phyloP scores from a whole-genome alignment of 2,888 invertebrate species.

The Molanna angustata region DNA sequence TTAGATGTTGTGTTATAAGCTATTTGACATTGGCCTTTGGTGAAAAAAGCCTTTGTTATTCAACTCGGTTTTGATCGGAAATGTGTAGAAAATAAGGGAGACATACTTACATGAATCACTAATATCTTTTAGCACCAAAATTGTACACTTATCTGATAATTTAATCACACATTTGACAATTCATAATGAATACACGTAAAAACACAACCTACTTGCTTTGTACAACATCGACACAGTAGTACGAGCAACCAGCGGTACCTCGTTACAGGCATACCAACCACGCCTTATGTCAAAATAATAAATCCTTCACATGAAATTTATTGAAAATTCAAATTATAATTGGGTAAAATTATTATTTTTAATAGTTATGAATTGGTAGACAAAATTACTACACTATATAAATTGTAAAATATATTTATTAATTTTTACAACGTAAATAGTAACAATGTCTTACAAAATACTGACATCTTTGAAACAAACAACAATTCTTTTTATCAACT shows the following conservation, averaged over 20 bases:
- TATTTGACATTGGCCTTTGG: constrained; percentile 1
- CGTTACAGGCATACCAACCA: not conserved
- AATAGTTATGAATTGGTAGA: too few relatives aligned
- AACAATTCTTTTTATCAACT: too few relatives aligned
- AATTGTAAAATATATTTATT: too few relatives aligned
- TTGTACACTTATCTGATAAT: constrained; percentile 18
- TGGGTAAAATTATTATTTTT: too few relatives aligned
- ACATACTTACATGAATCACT: constrained; percentile 17
- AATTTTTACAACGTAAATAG: too few relatives aligned
- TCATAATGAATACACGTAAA: constrained; percentile 4
- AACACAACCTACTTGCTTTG: not conserved
- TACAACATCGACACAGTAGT: not conserved
- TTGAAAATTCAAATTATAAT: too few relatives aligned
- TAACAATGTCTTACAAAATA: too few relatives aligned
- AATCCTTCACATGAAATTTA: too few relatives aligned
- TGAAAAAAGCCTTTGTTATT: not conserved
- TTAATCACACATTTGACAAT: constrained; percentile 22
- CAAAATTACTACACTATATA: too few relatives aligned
- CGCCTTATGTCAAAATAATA: not conserved
- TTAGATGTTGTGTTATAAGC: too few relatives aligned
- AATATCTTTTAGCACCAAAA: constrained; percentile 15
- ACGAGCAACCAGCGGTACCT: not conserved
- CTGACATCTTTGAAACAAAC: too few relatives aligned
- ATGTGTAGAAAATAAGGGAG: not conserved
- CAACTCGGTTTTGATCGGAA: not conserved